Percentiles rank a stretch among this genome's conserved stretches.
Evolutionary conservation across 2,113 vertebrate genomes (phyloP).

Genomic region (Corydoras maculifer): DNA sequence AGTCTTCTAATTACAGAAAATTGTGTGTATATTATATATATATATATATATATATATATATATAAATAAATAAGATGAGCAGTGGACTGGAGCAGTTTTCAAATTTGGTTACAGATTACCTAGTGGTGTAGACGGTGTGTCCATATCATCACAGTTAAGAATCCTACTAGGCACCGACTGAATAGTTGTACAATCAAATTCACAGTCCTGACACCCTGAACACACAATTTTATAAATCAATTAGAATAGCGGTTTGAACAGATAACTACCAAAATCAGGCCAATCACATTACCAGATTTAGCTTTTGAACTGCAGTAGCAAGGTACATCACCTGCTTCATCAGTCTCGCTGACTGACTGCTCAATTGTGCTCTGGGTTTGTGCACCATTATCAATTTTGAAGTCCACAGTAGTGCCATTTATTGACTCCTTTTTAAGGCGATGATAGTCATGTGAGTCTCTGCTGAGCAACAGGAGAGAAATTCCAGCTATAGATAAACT

Average conservation of each 20-base stretch:
- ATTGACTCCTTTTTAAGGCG: constrained; percentile 59
- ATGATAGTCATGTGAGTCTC: constrained; percentile 71
- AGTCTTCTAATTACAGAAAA: no score
- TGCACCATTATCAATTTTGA: constrained; percentile 51
- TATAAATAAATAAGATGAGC: no score
- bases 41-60: no score
- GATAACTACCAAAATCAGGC: no score
- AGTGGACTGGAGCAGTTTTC: no score
- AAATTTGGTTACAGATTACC: constrained; percentile 57
- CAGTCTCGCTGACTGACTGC: constrained; percentile 35
- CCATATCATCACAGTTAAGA: constrained; percentile 47
- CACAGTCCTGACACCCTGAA: constrained; percentile 71
- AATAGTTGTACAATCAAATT: constrained; percentile 56
- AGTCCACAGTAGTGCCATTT: constrained; percentile 49
- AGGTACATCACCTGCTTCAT: constrained; percentile 61
- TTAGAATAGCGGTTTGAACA: no score
- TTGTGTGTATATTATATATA: no score
- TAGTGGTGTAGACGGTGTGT: constrained; percentile 56
- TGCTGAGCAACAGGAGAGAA: constrained; percentile 82
- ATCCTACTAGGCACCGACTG: constrained; percentile 60
- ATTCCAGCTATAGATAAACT: constrained; percentile 76
- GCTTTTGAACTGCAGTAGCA: not conserved
- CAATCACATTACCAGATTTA: no score
- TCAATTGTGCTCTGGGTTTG: constrained; percentile 41
- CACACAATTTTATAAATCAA: not conserved